Conservation (phyloP, 2,888 invertebrate genomes). For the Diarsia rubi region DNA sequence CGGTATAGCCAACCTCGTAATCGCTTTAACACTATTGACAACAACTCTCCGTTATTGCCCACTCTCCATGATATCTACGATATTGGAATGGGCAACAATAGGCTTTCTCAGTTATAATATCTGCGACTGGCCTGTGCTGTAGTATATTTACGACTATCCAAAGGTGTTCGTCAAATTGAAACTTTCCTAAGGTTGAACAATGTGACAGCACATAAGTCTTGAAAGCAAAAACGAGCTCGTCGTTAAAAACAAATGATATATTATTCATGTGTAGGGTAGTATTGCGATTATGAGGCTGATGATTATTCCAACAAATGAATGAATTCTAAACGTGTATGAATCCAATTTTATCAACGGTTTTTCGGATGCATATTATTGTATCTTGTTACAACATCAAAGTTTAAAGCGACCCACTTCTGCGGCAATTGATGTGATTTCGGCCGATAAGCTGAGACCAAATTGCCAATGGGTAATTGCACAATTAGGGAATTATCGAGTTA, state of each 20-base stretch:
- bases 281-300: background rate
- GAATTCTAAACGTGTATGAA: slow-evolving; percentile 11
- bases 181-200: background rate
- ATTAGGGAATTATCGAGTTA: slow-evolving; percentile 89
- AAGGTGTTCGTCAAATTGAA: background rate
- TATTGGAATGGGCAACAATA: background rate
- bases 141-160: no score
- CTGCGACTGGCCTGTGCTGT: no score
- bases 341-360: slow-evolving; percentile 37
- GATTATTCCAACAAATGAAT: background rate
- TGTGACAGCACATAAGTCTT: background rate
- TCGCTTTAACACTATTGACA: background rate
- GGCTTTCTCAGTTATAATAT: background rate
- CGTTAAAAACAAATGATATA: background rate
- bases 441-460: slow-evolving; percentile 83
- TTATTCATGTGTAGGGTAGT: background rate
- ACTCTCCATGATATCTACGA: background rate
- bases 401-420: slow-evolving; percentile 64
- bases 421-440: slow-evolving; percentile 69
- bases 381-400: slow-evolving; percentile 60
- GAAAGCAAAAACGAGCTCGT: background rate
- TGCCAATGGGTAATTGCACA: slow-evolving; percentile 86
- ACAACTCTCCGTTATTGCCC: background rate
- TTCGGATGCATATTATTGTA: slow-evolving; percentile 51
- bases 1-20: background rate